Base-by-base conservation (phyloP, 2,797 vertebrate genomes). In the Sebastes taczanowskii region DNA sequence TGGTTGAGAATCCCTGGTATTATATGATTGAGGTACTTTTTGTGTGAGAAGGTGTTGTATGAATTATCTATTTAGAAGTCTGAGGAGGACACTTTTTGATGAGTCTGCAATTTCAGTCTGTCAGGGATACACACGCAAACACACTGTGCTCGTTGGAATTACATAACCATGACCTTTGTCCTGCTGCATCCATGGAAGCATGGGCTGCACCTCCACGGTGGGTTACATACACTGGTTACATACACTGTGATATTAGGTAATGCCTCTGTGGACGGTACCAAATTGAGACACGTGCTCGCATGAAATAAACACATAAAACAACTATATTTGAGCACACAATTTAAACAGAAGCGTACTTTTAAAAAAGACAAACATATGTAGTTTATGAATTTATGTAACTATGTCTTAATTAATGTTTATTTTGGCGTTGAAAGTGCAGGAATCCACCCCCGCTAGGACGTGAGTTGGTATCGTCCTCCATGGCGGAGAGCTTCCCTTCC, bases 161-260 rank as follows among this genome's bases (percentile, higher is more conserved):
- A 83, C 84, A 88, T 90, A 95, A 95, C 95, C 91, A 10, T 93
- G 94, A 95, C 85, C 94, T 79, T 82, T 93, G 0, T 1, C 90
- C 87, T 53, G 67, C 22, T 90, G 83, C 80, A 86, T 14, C 62
- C 35, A 18, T 65, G 22, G 14, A 27, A 6, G 23, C 20, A 52
- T n/a, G 16, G 16, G 53, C 27, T 90, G 77, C 79, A 86, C 88
- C 77, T 91, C 88, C 32, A 66, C 35, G 38, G 13, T 59, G 42
- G 6, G 76, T 84, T 67, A 70, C 64, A 25, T 34, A 11, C 66
- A 60, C 27, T 4, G 6, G 76, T 84, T 67, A 70, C 64, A 25
- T 34, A 11, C 66, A 60, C 27, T 4, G 14, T 34, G 69, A 58
- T 58, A 53, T 84, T 80, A 79, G 73, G 71, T 88, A 87, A 85